Evolutionary conservation across 2,113 vertebrate genomes (phyloP), one percentile per base, ranked within the genome.

Genomic region (Puntigrus tetrazona): DNA sequence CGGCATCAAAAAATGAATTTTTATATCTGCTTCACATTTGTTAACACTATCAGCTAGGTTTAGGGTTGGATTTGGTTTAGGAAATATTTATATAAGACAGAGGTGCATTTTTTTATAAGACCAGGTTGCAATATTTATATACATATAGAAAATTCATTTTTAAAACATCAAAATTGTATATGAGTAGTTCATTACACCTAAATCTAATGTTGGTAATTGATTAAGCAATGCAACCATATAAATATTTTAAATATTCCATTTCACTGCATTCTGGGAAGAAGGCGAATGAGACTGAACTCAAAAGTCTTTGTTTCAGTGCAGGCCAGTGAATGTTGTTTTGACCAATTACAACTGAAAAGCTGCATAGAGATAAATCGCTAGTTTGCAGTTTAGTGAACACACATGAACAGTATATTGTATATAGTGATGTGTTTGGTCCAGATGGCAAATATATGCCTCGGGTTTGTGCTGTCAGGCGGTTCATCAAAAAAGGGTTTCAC

Each of bases 401-500:
- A 55, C 7, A 47, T 14, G 7, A 3, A n/a, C 52, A 55, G 7
- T 22, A 55, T 52, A 20, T 52, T 52, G n/a, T 61, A 61, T 61
- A 20, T 27, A 27, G 27, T 29, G 63, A 65, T 34, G 29, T 11
- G 29, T 31, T 69, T 18, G 31, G 29, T 36, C 65, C 18, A 0
- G n/a, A 41, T 38, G 50, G 18, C 34, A 77, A n/a, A 77, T 38
- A 38, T 63, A 13, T 22, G 63, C 14, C 8, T 25, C 57, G 36
- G 41, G 52, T 27, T 31, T 72, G 29, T 57, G 47, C 14, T 27
- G n/a, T 29, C 73, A 5, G 73, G 73, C 76, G 43, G 31, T 55
- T 52, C 18, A 86, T 63, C 29, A 70, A 31, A 70, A 31, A 86
- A n/a, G 25, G 25, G 25, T 67, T 55, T 70, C 55, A 47, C 2